phyloP scores from a whole-genome alignment of 2,888 invertebrate genomes.

The Nipponacmea schrenckii region DNA sequence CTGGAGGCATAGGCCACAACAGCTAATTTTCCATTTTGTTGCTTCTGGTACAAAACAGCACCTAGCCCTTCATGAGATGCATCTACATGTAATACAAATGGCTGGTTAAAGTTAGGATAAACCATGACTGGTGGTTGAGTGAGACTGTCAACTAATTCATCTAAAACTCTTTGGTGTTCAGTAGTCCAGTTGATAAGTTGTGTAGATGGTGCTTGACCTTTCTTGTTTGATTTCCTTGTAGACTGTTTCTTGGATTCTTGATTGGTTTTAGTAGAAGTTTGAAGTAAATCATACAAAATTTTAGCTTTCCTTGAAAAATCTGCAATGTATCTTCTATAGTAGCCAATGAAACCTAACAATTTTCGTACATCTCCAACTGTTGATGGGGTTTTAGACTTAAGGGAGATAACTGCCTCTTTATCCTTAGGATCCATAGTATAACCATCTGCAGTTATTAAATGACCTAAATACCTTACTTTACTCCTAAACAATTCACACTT shows the following conservation, averaged over 20 bases:
- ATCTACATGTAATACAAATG: slow-evolving; percentile 18
- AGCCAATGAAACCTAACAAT: slow-evolving; percentile 25
- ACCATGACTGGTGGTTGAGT: not conserved
- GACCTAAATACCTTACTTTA: slow-evolving; percentile 31
- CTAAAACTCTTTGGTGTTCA: slow-evolving; percentile 11
- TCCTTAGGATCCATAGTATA: slow-evolving; percentile 25
- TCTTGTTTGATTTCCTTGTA: no score
- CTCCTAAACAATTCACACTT: slow-evolving; percentile 30
- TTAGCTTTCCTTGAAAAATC: slow-evolving; percentile 23
- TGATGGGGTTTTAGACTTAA: slow-evolving; percentile 20
- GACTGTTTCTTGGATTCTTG: no score
- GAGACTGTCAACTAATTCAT: not conserved
- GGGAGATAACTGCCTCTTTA: slow-evolving; percentile 16
- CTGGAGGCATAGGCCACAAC: slow-evolving; percentile 21
- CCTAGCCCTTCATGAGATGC: slow-evolving; percentile 19
- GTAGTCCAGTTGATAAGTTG: slow-evolving; percentile 1
- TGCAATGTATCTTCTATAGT: slow-evolving; percentile 27
- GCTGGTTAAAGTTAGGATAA: slow-evolving; percentile 6
- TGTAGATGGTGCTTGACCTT: not conserved
- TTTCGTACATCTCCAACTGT: slow-evolving; percentile 26
- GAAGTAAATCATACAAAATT: slow-evolving; percentile 19
- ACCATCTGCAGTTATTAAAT: slow-evolving; percentile 28
- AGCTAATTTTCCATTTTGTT: slow-evolving; percentile 13
- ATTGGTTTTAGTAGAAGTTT: not conserved
- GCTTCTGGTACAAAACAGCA: slow-evolving; percentile 18